A percentile compares a stretch with the other conserved stretches of the same genome.
These are phyloP conservation scores for Xanthia icteritia DNA, from an alignment of 2,888 invertebrate genomes.

Conservation along the genomic window DNA sequence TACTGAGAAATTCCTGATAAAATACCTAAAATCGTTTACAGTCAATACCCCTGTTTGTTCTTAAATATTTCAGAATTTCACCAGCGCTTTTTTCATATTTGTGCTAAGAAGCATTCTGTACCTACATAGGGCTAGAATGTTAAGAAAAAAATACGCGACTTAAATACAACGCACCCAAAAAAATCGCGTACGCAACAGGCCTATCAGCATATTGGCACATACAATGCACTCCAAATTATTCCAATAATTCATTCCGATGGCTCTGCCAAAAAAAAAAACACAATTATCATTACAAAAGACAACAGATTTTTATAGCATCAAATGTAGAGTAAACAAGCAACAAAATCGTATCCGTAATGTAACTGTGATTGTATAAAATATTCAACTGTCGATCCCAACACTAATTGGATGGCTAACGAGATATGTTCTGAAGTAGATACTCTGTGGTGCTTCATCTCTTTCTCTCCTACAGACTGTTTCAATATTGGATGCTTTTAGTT, in stretches of 20 bases:
- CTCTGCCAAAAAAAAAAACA: not conserved
- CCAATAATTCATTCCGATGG: not conserved
- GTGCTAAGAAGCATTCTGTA: not conserved
- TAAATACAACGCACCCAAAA: not conserved
- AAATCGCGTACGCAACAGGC: not conserved
- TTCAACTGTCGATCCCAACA: conserved; percentile 71
- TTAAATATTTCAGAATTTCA: not conserved
- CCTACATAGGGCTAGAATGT: not conserved
- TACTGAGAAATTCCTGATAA: not conserved
- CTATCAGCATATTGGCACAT: not conserved
- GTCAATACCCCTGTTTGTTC: not conserved
- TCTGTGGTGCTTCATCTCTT: conserved; percentile 58
- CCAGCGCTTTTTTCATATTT: too few species aligned
- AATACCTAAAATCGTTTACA: not conserved
- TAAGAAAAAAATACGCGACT: too few species aligned
- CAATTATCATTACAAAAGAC: conserved; percentile 16
- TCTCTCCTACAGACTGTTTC: conserved; percentile 51
- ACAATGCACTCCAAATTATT: not conserved
- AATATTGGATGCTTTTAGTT: conserved; percentile 42
- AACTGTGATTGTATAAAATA: conserved; percentile 71
- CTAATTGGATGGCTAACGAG: conserved; percentile 78
- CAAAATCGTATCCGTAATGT: conserved; percentile 62
- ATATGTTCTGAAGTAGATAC: conserved; percentile 68
- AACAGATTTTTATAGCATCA: conserved; percentile 23
- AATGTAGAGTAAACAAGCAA: conserved; percentile 58